phyloP scores from a whole-genome alignment of 2,113 vertebrate genomes.

The Chauna torquata region DNA sequence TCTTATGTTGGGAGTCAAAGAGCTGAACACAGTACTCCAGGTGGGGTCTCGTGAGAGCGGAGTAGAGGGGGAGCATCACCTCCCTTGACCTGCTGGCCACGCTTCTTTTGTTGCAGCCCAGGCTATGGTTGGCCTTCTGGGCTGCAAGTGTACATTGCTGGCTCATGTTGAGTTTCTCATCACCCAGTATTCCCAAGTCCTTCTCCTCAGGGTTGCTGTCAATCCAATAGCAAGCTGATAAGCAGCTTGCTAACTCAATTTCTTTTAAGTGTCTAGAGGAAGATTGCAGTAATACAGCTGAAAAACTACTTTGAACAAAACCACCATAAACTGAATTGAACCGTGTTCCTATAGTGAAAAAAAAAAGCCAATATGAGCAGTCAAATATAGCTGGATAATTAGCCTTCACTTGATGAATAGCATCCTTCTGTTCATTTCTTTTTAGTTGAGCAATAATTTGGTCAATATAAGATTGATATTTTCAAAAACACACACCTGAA shows the following conservation, averaged over 20 bases:
- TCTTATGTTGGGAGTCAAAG: not conserved
- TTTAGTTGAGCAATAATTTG: not conserved
- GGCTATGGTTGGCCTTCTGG: not conserved
- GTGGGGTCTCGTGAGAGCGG: not conserved
- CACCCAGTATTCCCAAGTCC: not conserved
- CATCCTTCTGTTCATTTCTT: not conserved
- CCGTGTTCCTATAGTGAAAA: not conserved
- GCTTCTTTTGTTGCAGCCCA: not conserved
- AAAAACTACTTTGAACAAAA: not conserved
- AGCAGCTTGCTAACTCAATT: conserved; percentile 25
- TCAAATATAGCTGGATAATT: conserved; percentile 9
- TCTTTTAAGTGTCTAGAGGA: not conserved
- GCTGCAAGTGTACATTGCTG: not conserved
- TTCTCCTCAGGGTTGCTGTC: not conserved
- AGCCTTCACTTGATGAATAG: not conserved
- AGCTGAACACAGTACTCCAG: not conserved
- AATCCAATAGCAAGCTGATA: not conserved
- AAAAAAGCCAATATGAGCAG: not conserved
- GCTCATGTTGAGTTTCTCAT: not conserved
- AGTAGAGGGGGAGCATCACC: not conserved
- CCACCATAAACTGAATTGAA: not conserved
- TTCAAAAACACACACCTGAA: not conserved
- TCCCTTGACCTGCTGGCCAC: not conserved
- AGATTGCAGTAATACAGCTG: not conserved
- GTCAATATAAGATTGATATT: not conserved